Evolutionary conservation across 2,888 invertebrate genomes (phyloP), one percentile per base, ranked within the genome.

Genomic region (Drosophila neoperkinsi): DNA sequence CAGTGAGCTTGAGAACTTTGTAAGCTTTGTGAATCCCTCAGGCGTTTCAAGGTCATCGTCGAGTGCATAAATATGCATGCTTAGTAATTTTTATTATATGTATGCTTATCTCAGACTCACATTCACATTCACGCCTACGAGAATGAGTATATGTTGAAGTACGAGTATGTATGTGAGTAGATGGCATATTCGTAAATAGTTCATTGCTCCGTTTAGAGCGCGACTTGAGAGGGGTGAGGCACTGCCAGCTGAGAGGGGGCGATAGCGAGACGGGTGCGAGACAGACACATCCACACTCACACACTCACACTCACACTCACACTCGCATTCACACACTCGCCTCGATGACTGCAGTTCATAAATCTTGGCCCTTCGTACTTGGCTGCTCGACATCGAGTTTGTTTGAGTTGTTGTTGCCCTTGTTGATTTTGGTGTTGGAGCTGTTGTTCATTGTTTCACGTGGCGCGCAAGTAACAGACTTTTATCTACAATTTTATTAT

Each of bases 401-500:
- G 65, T 70, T 64, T 52, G 38, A 62, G 71, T 55, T 71, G 43
- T 34, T 61, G 62, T 41, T 62, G 60, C n/a, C 65, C 52, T 16
- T 77, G 57, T 38, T 41, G 36, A 55, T 52, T 49, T 46, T 57
- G 52, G 28, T 75, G 51, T 33, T 74, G 68, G 28, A 66, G 59
- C 49, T 72, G 74, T 50, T 72, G 53, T 59, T 55, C 90, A 88
- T 90, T 85, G 90, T 85, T 81, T 82, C 67, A 74, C 61, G 73
- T 73, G 74, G 66, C 71, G 66, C 66, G 57, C 75, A 74, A 71
- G 57, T 71, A 79, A 79, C 74, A 66, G 67, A 59, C 75, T 79
- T 82, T 88, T 82, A 85, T 78, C 88, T 85, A 85, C 90, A 82
- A 86, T 82, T 86, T 90, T 88, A 85, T 85, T 86, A 85, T 85